Evolutionary conservation across 1,140 invertebrate genomes (phyloP), one percentile per base, ranked within the genome.

Genomic region (Drosophila albomicans): DNA sequence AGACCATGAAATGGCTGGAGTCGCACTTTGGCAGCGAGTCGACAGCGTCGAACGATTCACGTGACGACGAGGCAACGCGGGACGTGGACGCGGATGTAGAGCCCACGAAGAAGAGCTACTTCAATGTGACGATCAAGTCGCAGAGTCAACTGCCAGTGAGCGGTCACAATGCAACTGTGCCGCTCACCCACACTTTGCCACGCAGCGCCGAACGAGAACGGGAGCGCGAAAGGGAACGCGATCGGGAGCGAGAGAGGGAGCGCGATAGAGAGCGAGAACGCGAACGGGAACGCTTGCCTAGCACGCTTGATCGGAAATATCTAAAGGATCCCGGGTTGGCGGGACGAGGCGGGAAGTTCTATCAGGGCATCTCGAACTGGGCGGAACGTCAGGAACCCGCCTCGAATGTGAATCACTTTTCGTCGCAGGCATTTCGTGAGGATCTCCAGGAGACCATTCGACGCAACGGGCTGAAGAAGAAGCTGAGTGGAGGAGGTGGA

Each of bases 21-120:
- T 96, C 96, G 81, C 97, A 98, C 88, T 98, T 98, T 82, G 97
- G 97, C 45, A 97, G 96, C 90, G 97, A 97, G 56, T 97, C 96
- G 1, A 94, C 95, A 7, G 96, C 96, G 0, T 97, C 96, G 0
- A 95, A 95, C 49, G 96, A 96, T 62, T 95, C 95, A 0, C 91
- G 94, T 4, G 93, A 94, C 11, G 94, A 94, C 45, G 82, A 86
- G 49, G 52, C 79, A 10, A 10, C 35, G 7, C 35, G 35, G 35
- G 35, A 38, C 32, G 63, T 57, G 15, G 93, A 93, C 11, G 93
- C 93, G 2, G 94, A 94, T 66, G 93, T 94, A 69, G 94, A 94
- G 69, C 94, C 94, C 2, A 95, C 95, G 11, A 95, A 94, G 71
- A 95, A 95, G 13, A 95, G 94, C 70, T 97, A 95, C 86, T 97